phyloP scores from a whole-genome alignment of 2,888 invertebrate species.

The Oscheius myriophilus region DNA sequence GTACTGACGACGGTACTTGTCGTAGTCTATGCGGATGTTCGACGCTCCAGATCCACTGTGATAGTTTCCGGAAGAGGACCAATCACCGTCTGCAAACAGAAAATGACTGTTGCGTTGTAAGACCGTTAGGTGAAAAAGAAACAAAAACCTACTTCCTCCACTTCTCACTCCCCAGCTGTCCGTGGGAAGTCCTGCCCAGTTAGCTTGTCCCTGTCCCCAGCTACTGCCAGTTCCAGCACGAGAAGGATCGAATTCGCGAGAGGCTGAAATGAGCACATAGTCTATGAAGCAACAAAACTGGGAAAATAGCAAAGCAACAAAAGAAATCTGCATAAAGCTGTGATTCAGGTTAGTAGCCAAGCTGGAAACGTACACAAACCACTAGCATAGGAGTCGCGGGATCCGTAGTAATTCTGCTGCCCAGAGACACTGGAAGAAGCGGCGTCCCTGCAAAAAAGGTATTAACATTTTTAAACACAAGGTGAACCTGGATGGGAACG shows the following conservation, averaged over 20 bases:
- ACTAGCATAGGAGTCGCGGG: slow-evolving; percentile 14
- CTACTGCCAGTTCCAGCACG: not conserved
- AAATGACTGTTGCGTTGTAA: too few relatives aligned
- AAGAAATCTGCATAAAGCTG: not conserved
- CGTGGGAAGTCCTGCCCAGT: slow-evolving; percentile 4
- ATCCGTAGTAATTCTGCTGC: slow-evolving; percentile 11
- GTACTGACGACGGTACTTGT: slow-evolving; percentile 17
- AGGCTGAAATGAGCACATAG: not conserved
- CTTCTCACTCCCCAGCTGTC: slow-evolving; percentile 3
- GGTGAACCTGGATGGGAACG: not conserved
- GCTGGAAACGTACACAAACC: too few relatives aligned
- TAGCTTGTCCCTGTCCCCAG: slow-evolving; percentile 6
- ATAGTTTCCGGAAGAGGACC: not conserved
- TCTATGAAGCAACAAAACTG: not conserved
- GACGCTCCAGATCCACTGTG: not conserved
- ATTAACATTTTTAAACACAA: not conserved
- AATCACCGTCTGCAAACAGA: too few relatives aligned
- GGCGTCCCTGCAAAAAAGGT: not conserved
- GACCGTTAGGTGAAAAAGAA: too few relatives aligned
- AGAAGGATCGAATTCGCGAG: not conserved
- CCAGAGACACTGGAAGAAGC: not conserved
- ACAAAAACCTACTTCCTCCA: slow-evolving; percentile 5
- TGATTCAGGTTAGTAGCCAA: too few relatives aligned
- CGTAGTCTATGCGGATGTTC: slow-evolving; percentile 16
- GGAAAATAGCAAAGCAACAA: not conserved